These are phyloP conservation scores for Heliconius ethilla DNA, from an alignment of 2,888 invertebrate genomes.

Conservation along the genomic window DNA sequence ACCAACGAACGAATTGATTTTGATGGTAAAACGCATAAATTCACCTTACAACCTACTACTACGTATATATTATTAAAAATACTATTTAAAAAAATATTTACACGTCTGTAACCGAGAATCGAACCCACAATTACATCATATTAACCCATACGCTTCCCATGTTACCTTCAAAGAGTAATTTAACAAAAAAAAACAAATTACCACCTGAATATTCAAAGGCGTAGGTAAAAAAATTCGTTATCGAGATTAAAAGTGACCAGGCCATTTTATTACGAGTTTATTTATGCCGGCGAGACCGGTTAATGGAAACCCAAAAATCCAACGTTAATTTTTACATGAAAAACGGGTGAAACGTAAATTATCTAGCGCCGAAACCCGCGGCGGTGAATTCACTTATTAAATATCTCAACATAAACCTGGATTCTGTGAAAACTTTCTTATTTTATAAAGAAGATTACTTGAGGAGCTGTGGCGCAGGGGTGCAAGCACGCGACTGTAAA, in stretches of 20 bases:
- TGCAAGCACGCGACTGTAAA: background rate
- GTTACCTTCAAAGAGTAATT: background rate
- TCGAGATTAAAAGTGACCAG: constrained; percentile 58
- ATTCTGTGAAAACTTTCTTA: background rate
- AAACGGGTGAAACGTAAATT: constrained; percentile 36
- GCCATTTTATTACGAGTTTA: constrained; percentile 47
- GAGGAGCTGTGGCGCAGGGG: background rate
- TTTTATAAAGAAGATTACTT: background rate
- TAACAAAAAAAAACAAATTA: constrained; percentile 5
- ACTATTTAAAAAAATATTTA: no score
- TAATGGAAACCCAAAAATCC: constrained; percentile 41
- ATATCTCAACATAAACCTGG: constrained; percentile 13
- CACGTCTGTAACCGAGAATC: background rate
- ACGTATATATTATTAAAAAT: no score
- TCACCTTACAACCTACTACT: no score
- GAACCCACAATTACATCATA: background rate
- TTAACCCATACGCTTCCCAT: background rate
- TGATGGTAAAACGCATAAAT: no score
- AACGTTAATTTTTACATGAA: constrained; percentile 35
- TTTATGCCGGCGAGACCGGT: constrained; percentile 36
- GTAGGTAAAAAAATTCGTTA: constrained; percentile 47
- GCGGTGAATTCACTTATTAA: constrained; percentile 32
- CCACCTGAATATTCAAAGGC: constrained; percentile 16
- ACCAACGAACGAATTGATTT: no score
- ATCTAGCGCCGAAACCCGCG: constrained; percentile 21